Base-by-base conservation (phyloP, 2,113 vertebrate genomes). In the Channa maculata region DNA sequence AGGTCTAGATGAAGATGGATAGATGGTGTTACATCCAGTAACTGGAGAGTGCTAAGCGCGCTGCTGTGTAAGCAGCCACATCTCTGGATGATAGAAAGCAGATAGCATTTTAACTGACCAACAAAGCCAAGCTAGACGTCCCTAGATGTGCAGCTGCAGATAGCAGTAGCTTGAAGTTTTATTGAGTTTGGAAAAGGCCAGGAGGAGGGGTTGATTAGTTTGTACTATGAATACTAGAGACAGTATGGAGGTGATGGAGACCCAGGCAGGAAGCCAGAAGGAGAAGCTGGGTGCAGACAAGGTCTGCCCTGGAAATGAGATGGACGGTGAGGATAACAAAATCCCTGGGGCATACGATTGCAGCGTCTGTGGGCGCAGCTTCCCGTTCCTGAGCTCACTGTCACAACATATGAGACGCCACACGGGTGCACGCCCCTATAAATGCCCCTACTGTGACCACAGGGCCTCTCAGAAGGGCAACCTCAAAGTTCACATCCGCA, bases 381-480 rank as follows among this genome's bases (percentile, higher is more conserved):
- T 98, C 77, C 96, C 97, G 14, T 99, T 98, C 85, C 96, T 97
- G 86, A 99, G 97, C 92, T 98, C 97, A 0, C 89, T 99, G 72
- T 99, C 97, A 0, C 97, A 98, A 93, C 97, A 99, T 77, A 99
- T 99, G 97, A 95, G 97, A 67, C 96, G 97, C 53, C 97, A 99
- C 92, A 98, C 97, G 0, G 97, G 97, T 0, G 96, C 95, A 49
- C 97, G 97, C 57, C 97, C 97, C n/a, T 99, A 98, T 91, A 97
- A 98, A 91, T 99, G 97, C 67, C 97, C 97, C 73, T 98, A 99
- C 90, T 99, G 97, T 0, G 95, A 97, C 84, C 97, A 99, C 91
- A 93, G 97, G 82, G 96, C 97, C 13, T 97, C 97, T 50, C 97
- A 99, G 87, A 99, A 99, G 88, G 97, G 97, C 76, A 98, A 97